Percentiles rank a stretch among this genome's conserved stretches.
Conservation (phyloP, 2,797 vertebrate genomes). For the Phylloscopus collybita region DNA sequence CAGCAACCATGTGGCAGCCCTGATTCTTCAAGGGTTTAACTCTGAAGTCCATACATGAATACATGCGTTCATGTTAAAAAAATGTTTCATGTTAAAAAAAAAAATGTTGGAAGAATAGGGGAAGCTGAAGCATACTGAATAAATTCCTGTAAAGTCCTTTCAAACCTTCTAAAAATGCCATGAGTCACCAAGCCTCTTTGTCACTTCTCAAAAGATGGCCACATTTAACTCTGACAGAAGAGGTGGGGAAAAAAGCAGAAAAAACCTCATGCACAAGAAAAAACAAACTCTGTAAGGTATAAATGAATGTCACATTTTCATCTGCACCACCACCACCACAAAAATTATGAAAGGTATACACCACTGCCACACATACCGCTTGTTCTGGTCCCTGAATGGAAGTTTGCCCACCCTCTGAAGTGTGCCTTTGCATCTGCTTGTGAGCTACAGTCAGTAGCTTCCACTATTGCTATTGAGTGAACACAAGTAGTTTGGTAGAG, state of each 20-base stretch:
- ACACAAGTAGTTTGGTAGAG: not conserved
- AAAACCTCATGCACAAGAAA: rapidly evolving
- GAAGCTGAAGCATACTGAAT: not conserved
- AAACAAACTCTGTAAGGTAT: not conserved
- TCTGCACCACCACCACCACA: not conserved
- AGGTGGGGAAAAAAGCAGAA: rapidly evolving
- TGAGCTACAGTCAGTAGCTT: not conserved
- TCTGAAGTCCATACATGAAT: not conserved
- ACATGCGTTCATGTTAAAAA: not conserved
- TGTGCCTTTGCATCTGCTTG: not conserved
- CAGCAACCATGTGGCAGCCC: not conserved
- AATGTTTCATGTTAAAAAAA: too few relatives aligned
- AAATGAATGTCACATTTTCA: not conserved
- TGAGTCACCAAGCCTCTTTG: not conserved
- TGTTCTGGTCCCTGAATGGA: not conserved
- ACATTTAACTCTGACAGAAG: not conserved
- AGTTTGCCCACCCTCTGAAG: not conserved
- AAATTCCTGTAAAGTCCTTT: not conserved
- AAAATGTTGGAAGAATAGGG: not conserved
- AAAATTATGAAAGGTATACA: not conserved
- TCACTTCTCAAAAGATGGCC: not conserved
- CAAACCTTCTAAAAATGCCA: not conserved
- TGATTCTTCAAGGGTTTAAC: not conserved
- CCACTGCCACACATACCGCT: not conserved
- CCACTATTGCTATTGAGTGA: not conserved